Evolutionary conservation across 2,113 vertebrate genomes (phyloP).

Genomic region (Coreoperca whiteheadi): DNA sequence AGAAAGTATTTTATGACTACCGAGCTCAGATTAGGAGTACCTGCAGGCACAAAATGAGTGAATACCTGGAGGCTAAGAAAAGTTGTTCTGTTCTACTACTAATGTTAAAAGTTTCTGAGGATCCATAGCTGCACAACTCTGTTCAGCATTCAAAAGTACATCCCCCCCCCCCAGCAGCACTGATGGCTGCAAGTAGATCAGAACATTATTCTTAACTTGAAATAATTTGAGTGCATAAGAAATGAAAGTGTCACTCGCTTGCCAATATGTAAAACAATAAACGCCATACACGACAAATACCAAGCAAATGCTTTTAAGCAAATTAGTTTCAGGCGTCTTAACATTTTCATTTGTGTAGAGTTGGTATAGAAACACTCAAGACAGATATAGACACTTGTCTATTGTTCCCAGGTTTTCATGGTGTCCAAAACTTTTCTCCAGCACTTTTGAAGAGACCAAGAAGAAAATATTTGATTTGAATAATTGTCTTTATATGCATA

Average conservation of each 20-base stretch:
- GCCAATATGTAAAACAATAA: conserved; percentile 28
- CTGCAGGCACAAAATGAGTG: background rate
- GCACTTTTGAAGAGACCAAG: background rate
- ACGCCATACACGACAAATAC: background rate
- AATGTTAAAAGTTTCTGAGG: conserved; percentile 12
- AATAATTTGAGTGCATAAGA: conserved; percentile 21
- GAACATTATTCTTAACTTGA: conserved; percentile 13
- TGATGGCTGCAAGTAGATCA: background rate
- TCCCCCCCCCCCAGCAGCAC: background rate
- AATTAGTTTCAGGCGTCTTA: conserved; percentile 29
- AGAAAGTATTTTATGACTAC: background rate
- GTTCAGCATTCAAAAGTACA: background rate
- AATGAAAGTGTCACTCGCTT: background rate
- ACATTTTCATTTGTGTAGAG: background rate
- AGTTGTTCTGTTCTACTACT: background rate
- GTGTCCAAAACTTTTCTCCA: background rate
- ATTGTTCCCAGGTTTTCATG: background rate
- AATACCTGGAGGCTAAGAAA: conserved; percentile 1
- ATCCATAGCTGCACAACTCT: background rate
- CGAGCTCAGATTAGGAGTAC: background rate
- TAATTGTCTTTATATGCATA: background rate
- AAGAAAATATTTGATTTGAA: conserved; percentile 1
- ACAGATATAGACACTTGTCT: background rate
- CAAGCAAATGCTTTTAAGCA: conserved; percentile 35
- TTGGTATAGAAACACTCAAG: background rate